Conservation (phyloP, 2,113 vertebrate genomes). For the Chionomys nivalis region DNA sequence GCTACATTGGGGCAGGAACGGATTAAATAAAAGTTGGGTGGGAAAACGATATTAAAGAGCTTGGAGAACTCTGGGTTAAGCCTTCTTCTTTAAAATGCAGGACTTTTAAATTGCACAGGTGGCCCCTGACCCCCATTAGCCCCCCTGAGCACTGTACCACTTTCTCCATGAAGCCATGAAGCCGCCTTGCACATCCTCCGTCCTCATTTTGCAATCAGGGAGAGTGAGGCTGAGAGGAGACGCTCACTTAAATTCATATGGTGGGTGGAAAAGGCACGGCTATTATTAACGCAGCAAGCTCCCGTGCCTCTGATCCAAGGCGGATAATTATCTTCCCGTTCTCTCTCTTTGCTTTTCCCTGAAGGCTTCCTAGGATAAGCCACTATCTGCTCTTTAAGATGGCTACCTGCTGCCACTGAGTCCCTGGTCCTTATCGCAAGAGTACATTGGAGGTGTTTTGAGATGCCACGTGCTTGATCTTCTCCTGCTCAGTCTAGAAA, state of each 20-base stretch:
- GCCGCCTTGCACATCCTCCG: not conserved
- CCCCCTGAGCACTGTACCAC: not conserved
- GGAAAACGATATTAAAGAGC: not conserved
- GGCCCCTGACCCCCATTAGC: conserved; percentile 4
- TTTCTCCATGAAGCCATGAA: not conserved
- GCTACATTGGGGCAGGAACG: not conserved
- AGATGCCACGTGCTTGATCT: not conserved
- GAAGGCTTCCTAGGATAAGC: conserved; percentile 38
- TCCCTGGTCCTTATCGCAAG: not conserved
- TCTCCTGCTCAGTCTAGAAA: conserved; percentile 58
- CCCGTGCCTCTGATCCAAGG: not conserved
- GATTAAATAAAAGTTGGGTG: not conserved
- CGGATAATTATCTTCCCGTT: not conserved
- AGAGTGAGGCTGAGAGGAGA: not conserved
- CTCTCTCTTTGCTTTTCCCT: not conserved
- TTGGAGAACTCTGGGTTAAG: not conserved
- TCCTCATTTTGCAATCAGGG: not conserved
- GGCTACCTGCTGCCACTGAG: conserved; percentile 38
- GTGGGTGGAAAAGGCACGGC: not conserved
- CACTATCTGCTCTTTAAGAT: conserved; percentile 31
- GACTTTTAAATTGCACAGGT: not conserved
- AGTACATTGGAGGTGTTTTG: not conserved
- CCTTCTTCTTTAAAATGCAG: not conserved
- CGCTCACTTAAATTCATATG: not conserved
- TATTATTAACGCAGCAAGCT: not conserved